Evolutionary conservation across 1,140 invertebrate species (phyloP).

Genomic region (Orussus abietinus): DNA sequence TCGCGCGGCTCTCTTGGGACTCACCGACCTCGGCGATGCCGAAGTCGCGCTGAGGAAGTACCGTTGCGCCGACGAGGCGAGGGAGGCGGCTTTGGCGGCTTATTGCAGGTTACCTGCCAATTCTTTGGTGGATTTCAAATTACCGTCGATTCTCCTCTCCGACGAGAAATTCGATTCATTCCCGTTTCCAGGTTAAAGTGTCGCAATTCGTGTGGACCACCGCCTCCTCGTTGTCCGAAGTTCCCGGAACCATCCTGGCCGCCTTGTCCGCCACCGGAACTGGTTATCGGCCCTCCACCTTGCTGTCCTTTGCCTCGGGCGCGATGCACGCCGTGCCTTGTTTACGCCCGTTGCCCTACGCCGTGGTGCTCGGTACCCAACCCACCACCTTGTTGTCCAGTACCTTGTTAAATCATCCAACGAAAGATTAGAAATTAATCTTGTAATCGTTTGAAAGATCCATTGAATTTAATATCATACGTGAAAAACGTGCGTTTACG

Average conservation of each 20-base stretch:
- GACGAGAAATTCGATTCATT: neutral
- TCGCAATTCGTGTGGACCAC: slow-evolving; percentile 3
- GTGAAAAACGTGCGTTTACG: too few species aligned
- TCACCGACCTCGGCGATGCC: slow-evolving; percentile 40
- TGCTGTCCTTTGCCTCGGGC: neutral
- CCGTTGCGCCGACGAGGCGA: slow-evolving; percentile 32
- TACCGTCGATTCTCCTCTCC: slow-evolving; percentile 5
- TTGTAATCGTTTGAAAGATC: too few species aligned
- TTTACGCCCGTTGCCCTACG: neutral
- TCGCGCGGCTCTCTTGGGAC: slow-evolving; percentile 39
- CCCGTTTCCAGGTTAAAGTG: slow-evolving; percentile 2
- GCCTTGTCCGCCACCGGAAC: too few species aligned
- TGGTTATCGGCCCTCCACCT: neutral
- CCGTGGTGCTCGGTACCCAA: slow-evolving; percentile 7
- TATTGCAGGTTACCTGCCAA: slow-evolving; percentile 35
- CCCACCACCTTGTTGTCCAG: slow-evolving; percentile 8
- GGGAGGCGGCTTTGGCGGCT: slow-evolving; percentile 31
- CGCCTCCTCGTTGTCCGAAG: slow-evolving; percentile 11
- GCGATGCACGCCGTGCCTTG: too few species aligned
- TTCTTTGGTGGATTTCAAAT: slow-evolving; percentile 2
- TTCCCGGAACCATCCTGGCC: too few species aligned
- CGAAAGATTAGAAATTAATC: too few species aligned
- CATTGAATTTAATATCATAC: too few species aligned
- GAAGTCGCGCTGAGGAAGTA: slow-evolving; percentile 35
- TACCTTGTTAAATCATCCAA: too few species aligned